A percentile compares a stretch with the other conserved stretches of the same genome.
Conservation (phyloP, 1,140 invertebrate genomes). For the Metopolophium dirhodum region DNA sequence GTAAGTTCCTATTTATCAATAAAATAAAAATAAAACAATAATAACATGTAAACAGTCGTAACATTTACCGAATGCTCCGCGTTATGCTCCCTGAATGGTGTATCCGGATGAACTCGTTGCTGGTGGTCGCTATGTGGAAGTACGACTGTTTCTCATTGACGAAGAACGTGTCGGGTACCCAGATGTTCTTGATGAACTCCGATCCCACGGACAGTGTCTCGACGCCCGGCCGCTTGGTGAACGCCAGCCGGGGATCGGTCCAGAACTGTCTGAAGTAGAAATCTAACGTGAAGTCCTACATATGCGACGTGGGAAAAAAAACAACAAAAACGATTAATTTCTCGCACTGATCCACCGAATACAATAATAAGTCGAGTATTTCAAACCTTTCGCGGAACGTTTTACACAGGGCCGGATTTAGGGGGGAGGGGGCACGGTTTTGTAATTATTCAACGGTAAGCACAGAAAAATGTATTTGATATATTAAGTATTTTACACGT, state of each 20-base stretch:
- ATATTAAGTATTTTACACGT: not conserved
- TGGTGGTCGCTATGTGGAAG: slow-evolving; percentile 97
- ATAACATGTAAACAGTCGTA: not conserved
- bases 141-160: slow-evolving; percentile 98
- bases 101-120: slow-evolving; percentile 96
- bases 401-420: not conserved
- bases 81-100: slow-evolving; percentile 93
- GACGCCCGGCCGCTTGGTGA: slow-evolving; percentile 83
- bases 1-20: no score
- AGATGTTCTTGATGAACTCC: slow-evolving; percentile 96
- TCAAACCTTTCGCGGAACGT: not conserved
- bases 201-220: slow-evolving; percentile 89
- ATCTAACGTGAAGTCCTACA: slow-evolving; percentile 95
- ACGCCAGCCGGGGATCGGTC: slow-evolving; percentile 92
- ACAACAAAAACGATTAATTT: not conserved
- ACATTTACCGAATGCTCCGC: slow-evolving; percentile 88
- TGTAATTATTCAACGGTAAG: no score
- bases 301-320: not conserved
- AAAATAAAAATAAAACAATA: no score
- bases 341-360: not conserved
- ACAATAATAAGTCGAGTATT: slow-evolving; percentile 2
- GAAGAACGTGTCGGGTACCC: slow-evolving; percentile 98
- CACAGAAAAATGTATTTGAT: not conserved
- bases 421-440: not conserved
- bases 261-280: slow-evolving; percentile 99